phyloP scores from a whole-genome alignment of 2,888 invertebrate species.

The Drosophila pseudotalamancana region DNA sequence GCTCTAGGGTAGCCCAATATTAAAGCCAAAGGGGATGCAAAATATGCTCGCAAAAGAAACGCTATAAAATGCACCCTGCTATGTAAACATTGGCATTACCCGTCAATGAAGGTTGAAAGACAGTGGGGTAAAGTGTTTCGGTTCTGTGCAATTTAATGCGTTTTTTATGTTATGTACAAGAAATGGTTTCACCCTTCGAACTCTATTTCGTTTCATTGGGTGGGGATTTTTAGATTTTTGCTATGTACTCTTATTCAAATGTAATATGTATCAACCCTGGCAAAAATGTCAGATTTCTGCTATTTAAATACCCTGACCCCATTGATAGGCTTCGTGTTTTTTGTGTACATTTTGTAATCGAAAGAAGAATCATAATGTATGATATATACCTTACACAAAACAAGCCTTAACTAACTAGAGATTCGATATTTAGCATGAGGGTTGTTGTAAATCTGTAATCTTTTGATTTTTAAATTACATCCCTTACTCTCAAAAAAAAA shows the following conservation, averaged over 20 bases:
- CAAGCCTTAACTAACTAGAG: no score
- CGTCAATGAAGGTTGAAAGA: conserved; percentile 61
- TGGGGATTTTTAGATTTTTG: conserved; percentile 32
- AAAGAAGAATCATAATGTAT: no score
- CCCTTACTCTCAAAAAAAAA: no score
- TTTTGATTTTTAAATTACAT: no score
- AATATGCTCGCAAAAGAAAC: conserved; percentile 27
- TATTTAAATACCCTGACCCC: no score
- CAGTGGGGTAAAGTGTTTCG: conserved; percentile 63
- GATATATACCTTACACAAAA: no score
- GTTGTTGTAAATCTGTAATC: no score
- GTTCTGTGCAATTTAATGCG: conserved; percentile 67
- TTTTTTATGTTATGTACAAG: conserved; percentile 75
- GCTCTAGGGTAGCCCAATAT: conserved; percentile 18
- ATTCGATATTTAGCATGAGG: no score
- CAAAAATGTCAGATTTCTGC: no score
- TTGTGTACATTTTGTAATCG: no score
- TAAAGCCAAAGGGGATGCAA: conserved; percentile 17
- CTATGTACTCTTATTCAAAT: conserved; percentile 40
- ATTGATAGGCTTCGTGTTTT: no score
- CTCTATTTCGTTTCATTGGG: conserved; percentile 23
- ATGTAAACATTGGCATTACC: conserved; percentile 70
- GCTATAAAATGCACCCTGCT: conserved; percentile 72
- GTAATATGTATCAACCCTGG: conserved; percentile 52
- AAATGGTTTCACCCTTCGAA: conserved; percentile 50